Conservation (phyloP, 2,797 vertebrate genomes). For the Meriones psammophilus region DNA sequence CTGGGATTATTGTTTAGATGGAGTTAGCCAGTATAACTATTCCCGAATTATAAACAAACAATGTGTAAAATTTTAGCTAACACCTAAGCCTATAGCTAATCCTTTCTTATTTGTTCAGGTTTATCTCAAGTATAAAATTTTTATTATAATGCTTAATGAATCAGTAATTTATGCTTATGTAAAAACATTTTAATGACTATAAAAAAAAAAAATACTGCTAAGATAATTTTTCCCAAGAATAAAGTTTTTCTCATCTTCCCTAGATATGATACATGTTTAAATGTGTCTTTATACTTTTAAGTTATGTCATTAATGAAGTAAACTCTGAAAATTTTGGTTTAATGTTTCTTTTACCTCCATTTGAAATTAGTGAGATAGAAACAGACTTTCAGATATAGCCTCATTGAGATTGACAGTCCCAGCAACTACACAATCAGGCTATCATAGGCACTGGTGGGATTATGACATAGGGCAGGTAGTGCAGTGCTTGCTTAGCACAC, state of each 20-base stretch:
- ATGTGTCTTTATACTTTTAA: background rate
- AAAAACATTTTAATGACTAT: too few relatives aligned
- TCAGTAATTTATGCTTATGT: background rate
- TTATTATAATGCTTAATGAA: conserved; percentile 40
- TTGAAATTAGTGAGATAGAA: background rate
- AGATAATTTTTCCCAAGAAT: background rate
- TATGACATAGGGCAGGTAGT: background rate
- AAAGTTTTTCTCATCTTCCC: background rate
- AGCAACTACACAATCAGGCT: background rate
- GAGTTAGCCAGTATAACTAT: background rate
- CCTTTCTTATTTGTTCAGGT: conserved; percentile 1
- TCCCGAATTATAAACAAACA: conserved; percentile 61
- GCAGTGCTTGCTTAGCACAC: background rate
- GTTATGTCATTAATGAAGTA: background rate
- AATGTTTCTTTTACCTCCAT: background rate
- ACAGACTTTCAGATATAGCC: background rate
- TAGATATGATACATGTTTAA: background rate
- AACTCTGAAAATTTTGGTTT: background rate
- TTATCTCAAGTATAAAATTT: conserved; percentile 61
- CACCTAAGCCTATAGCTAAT: conserved; percentile 22
- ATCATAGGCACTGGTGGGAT: background rate
- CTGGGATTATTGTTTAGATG: background rate
- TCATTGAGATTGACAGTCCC: background rate
- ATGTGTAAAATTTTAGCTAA: conserved; percentile 64
- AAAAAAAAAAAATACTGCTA: background rate